Evolutionary conservation across 92 coral and sea anemone genomes (phyloP), one percentile per base, ranked within the genome.

Genomic region (Actinernus sp.): DNA sequence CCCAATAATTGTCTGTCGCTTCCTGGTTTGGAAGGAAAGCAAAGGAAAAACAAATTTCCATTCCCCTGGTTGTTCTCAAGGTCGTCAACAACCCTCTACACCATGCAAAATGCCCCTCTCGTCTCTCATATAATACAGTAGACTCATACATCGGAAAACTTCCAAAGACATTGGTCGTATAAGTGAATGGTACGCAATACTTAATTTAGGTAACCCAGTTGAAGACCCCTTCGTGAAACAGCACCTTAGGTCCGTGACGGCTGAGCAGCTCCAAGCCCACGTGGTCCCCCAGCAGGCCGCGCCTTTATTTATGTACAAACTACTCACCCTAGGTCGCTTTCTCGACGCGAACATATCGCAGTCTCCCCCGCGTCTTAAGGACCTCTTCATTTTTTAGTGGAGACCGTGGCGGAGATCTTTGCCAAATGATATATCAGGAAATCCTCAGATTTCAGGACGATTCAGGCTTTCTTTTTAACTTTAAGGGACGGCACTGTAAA

Each of bases 11-110:
- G 51, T 76, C 16, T 68, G 55, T 49, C 73, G 76, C 8, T 83
- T 83, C 45, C 60, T 83, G 34, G 80, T 54, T 18, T 69, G 43
- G 14, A 76, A 83, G 54, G 85, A 83, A 39, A 6, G 23, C 2
- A 26, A 58, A 1, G 90, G 84, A 0, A 76, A 74, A 39, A 65
- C 74, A 14, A 12, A 33, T 20, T 65, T 75, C 1, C 82, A 75
- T n/a, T n/a, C n/a, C n/a, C n/a, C n/a, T n/a, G n/a, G n/a, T n/a
- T n/a, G n/a, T n/a, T n/a, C n/a, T n/a, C n/a, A n/a, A n/a, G n/a
- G n/a, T n/a, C n/a, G n/a, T n/a, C n/a, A n/a, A n/a, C n/a, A n/a
- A n/a, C n/a, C n/a, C n/a, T n/a, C n/a, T n/a, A 24, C 22, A 26
- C 3, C 30, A 21, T 11, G 28, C 38, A 29, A 26, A 54, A 0